These are phyloP conservation scores for Microhierax caerulescens DNA, from an alignment of 2,797 vertebrate genomes.

Conservation along the genomic window DNA sequence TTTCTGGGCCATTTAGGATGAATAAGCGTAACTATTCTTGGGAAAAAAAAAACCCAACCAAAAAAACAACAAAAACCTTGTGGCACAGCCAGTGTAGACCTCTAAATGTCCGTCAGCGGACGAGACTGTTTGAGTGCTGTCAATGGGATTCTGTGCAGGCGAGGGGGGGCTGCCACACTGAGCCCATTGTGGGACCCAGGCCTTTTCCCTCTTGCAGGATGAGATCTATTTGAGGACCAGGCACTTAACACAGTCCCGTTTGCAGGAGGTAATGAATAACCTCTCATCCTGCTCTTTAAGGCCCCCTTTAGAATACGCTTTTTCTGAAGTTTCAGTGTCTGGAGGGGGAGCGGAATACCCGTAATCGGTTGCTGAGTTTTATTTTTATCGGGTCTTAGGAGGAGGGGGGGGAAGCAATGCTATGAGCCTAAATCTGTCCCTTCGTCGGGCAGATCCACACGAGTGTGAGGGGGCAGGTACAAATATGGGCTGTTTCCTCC, in stretches of 20 bases:
- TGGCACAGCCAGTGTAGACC: slow-evolving; percentile 1
- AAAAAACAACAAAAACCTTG: neutral
- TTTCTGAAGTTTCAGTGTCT: slow-evolving; percentile 35
- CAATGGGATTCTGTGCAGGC: slow-evolving; percentile 44
- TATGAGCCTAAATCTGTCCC: slow-evolving; percentile 24
- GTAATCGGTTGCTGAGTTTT: slow-evolving; percentile 20
- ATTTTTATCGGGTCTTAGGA: slow-evolving; percentile 33
- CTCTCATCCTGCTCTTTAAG: slow-evolving; percentile 47
- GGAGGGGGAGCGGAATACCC: neutral
- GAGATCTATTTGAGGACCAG: slow-evolving; percentile 22
- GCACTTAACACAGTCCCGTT: slow-evolving; percentile 21
- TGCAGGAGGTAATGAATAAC: slow-evolving; percentile 55
- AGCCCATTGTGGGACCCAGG: slow-evolving; percentile 30
- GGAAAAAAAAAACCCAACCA: slow-evolving; percentile 1
- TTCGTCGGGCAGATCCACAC: neutral
- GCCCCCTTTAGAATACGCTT: neutral
- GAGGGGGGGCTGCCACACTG: slow-evolving; percentile 31
- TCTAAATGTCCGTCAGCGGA: neutral
- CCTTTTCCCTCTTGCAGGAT: slow-evolving; percentile 18
- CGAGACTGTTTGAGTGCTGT: neutral
- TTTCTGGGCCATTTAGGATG: slow-evolving; percentile 52
- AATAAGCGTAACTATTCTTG: slow-evolving; percentile 26
- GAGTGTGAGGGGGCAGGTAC: slow-evolving; percentile 4
- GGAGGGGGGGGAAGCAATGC: slow-evolving; percentile 12
- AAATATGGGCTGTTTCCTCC: neutral